phyloP scores from a whole-genome alignment of 2,797 vertebrate species.

The Harpagifer antarcticus region DNA sequence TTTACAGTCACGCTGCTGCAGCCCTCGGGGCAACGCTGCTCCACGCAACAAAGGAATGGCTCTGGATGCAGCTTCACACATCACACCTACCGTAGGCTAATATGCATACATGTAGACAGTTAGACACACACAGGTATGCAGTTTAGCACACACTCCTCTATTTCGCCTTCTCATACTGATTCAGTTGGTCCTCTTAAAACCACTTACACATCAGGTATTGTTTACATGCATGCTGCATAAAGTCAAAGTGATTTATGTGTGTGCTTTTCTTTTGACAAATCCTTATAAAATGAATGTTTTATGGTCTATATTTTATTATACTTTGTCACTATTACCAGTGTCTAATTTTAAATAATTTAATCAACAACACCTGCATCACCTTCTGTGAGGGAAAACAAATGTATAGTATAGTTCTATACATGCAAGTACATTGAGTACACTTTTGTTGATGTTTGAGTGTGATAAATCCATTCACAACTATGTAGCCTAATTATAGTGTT shows the following conservation, averaged over 20 bases:
- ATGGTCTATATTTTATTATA: conserved; percentile 3
- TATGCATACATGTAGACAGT: conserved; percentile 35
- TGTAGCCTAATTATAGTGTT: conserved; percentile 41
- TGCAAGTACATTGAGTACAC: conserved; percentile 36
- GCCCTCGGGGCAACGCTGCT: conserved; percentile 61
- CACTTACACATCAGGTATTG: not conserved
- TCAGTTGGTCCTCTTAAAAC: not conserved
- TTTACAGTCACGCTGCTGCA: conserved; percentile 59
- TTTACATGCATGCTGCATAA: not conserved
- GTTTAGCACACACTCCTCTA: not conserved
- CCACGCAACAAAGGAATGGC: conserved; percentile 66
- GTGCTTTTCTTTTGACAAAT: not conserved
- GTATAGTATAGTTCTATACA: conserved; percentile 13
- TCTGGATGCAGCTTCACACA: conserved; percentile 50
- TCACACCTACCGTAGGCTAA: conserved; percentile 48
- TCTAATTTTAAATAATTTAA: not conserved
- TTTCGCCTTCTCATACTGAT: not conserved
- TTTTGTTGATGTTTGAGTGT: conserved; percentile 35
- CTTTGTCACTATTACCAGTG: not conserved
- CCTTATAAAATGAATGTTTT: not conserved
- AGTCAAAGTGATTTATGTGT: not conserved
- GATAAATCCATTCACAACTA: conserved; percentile 47
- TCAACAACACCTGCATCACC: conserved; percentile 19
- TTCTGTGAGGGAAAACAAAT: conserved; percentile 4
- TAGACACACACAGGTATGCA: conserved; percentile 17